Percentiles rank a stretch among this genome's conserved stretches.
Evolutionary conservation across 2,797 vertebrate genomes (phyloP).

Genomic region (Sphenopsis melanotis): DNA sequence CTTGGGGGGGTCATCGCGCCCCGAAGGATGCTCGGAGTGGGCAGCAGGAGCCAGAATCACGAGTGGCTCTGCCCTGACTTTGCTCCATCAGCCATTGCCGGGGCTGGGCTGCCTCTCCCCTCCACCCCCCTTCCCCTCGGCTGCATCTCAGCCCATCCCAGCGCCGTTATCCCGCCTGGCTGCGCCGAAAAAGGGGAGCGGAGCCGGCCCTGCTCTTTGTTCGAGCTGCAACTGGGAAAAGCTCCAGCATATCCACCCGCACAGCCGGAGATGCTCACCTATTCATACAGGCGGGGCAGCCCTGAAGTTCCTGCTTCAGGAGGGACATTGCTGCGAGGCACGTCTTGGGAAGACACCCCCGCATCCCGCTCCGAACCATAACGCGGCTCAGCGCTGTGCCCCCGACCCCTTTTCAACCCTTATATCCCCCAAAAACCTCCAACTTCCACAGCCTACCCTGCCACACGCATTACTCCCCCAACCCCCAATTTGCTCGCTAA

Average conservation of each 20-base stretch:
- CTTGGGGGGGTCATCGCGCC: background rate
- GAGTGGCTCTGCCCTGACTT: background rate
- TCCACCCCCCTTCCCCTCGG: background rate
- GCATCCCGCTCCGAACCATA: background rate
- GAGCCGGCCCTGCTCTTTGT: conserved; percentile 17
- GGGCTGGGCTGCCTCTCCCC: background rate
- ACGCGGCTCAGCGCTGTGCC: background rate
- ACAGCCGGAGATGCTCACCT: background rate
- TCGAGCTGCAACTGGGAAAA: background rate
- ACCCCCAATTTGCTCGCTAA: background rate
- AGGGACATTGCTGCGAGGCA: background rate
- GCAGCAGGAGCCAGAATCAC: background rate
- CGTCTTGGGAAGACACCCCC: background rate
- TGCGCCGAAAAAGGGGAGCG: background rate
- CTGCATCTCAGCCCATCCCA: background rate
- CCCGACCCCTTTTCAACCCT: background rate
- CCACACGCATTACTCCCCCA: background rate
- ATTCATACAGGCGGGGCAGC: background rate
- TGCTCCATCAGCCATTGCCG: conserved; percentile 14
- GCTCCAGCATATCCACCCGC: background rate
- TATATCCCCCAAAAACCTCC: background rate
- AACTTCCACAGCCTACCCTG: background rate
- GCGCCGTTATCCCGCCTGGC: conserved; percentile 22
- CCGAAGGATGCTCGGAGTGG: background rate
- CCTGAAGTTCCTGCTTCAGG: conserved; percentile 1